Evolutionary conservation across 2,888 invertebrate genomes (phyloP).

Genomic region (Laspeyria flexula): DNA sequence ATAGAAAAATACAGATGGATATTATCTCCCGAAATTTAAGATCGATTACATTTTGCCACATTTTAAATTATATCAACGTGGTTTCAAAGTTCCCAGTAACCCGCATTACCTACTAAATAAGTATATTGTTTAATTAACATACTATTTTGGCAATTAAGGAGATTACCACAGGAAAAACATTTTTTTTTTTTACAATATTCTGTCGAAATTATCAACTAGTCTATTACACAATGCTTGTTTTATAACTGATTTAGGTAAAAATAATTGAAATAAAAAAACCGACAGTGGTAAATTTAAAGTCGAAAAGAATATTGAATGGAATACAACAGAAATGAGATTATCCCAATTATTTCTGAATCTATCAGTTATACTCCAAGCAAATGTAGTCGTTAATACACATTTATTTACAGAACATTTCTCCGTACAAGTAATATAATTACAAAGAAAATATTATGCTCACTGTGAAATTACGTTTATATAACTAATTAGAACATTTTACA

Average conservation of each 20-base stretch:
- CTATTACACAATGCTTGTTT: conserved; percentile 24
- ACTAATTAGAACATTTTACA: conserved; percentile 40
- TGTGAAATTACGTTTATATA: conserved; percentile 31
- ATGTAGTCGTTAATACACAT: conserved; percentile 15
- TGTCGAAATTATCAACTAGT: conserved; percentile 37
- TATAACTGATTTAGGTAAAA: conserved; percentile 23
- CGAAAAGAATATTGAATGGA: neutral
- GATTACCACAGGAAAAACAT: conserved; percentile 81
- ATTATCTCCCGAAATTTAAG: conserved; percentile 3
- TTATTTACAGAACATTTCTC: conserved; percentile 34
- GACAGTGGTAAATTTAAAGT: neutral
- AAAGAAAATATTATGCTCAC: conserved; percentile 55
- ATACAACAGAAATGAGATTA: conserved; percentile 6
- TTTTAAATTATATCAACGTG: conserved; percentile 14
- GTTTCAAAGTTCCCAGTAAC: conserved; percentile 31
- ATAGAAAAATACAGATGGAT: neutral
- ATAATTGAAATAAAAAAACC: neutral
- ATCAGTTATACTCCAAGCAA: conserved; percentile 23
- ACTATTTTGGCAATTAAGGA: conserved; percentile 86
- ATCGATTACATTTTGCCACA: conserved; percentile 9
- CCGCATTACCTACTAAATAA: conserved; percentile 44
- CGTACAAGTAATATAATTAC: conserved; percentile 33
- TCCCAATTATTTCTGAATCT: neutral
- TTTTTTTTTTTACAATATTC: conserved; percentile 45
- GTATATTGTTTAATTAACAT: conserved; percentile 50